phyloP scores from a whole-genome alignment of 2,888 invertebrate genomes.

The Deroplatys truncata region DNA sequence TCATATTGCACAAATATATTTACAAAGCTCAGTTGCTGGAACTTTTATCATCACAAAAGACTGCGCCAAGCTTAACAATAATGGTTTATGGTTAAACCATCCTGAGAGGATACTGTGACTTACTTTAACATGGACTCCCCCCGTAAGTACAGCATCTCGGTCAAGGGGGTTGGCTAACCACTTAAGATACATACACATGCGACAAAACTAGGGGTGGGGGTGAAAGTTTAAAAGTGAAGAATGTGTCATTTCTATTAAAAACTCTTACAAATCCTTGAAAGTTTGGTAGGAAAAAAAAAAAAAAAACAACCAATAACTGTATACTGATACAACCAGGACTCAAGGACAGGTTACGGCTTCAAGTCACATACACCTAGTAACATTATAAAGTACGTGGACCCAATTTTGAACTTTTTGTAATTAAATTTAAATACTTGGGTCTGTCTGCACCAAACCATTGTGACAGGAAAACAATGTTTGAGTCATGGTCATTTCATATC shows the following conservation, averaged over 20 bases:
- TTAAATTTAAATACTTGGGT: not conserved
- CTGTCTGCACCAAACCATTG: not conserved
- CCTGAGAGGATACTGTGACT: not conserved
- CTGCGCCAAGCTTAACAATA: slow-evolving; percentile 12
- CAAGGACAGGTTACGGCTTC: not conserved
- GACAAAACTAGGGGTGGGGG: not conserved
- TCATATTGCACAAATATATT: slow-evolving; percentile 26
- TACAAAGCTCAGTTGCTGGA: slow-evolving; percentile 24
- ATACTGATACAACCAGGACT: not conserved
- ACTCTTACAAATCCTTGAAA: not conserved
- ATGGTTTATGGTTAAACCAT: not conserved
- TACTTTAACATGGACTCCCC: not conserved
- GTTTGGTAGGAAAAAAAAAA: not conserved
- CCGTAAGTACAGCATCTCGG: not conserved
- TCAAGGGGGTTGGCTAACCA: not conserved
- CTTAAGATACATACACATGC: not conserved
- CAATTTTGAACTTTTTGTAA: not conserved
- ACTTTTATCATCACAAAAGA: slow-evolving; percentile 4
- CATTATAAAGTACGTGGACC: not conserved
- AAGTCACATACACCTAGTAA: not conserved
- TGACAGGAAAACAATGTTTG: not conserved
- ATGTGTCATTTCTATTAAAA: not conserved
- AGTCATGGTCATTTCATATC: not conserved
- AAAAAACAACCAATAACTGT: not conserved
- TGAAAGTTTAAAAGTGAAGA: not conserved